A percentile compares a stretch with the other conserved stretches of the same genome.
phyloP scores from a whole-genome alignment of 1,140 invertebrate genomes.

The Schlechtendalia chinensis region DNA sequence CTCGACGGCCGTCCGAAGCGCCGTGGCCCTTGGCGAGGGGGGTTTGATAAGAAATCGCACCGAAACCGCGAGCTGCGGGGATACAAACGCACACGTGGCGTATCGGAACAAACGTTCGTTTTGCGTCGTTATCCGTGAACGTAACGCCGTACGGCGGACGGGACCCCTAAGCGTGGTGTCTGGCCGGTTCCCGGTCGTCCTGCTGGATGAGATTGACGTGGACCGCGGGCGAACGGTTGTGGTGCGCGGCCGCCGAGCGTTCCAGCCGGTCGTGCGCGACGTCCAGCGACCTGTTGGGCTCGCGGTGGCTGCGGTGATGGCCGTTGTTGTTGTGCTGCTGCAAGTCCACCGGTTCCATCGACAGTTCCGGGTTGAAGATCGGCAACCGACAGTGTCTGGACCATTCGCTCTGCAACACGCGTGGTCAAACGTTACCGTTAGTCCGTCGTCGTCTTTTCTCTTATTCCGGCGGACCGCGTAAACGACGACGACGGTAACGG shows the following conservation, averaged over 20 bases:
- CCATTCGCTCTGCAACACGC: conserved; percentile 1
- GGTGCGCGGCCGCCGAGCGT: not conserved
- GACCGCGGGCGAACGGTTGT: not conserved
- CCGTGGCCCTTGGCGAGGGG: too few species aligned
- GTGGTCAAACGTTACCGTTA: too few species aligned
- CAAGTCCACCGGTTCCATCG: conserved; percentile 15
- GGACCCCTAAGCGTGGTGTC: conserved; percentile 17
- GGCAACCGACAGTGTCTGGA: conserved; percentile 12
- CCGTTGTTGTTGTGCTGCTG: not conserved
- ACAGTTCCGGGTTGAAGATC: conserved; percentile 6
- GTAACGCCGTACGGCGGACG: too few species aligned
- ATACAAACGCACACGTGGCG: too few species aligned
- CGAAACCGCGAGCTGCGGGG: too few species aligned
- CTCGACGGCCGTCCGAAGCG: too few species aligned
- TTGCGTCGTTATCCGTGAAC: too few species aligned
- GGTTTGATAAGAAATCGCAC: too few species aligned
- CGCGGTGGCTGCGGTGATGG: not conserved
- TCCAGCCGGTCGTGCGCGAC: not conserved
- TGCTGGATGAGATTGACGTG: not conserved
- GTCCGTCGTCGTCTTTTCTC: too few species aligned
- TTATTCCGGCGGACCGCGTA: too few species aligned
- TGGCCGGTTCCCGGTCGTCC: not conserved
- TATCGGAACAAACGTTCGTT: too few species aligned
- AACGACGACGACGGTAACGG: too few species aligned
- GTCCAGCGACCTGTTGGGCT: not conserved